Percentiles rank a stretch among this genome's conserved stretches.
Conservation (phyloP, 2,888 invertebrate genomes). For the Nomada lathburiana region DNA sequence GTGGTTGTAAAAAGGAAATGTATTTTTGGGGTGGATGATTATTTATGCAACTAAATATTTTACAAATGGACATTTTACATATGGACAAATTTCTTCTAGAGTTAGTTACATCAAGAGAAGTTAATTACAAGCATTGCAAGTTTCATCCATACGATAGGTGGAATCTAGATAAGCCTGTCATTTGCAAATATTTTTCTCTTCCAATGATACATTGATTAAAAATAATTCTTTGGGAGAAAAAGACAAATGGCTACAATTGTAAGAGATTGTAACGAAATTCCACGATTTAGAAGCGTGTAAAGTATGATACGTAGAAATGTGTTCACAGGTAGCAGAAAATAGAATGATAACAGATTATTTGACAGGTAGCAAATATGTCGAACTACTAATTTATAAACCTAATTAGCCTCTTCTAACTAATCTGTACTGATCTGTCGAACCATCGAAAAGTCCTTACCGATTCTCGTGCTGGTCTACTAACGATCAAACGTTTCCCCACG, state of each 20-base stretch:
- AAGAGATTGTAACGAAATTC: too few species aligned
- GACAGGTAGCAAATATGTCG: not conserved
- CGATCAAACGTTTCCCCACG: conserved; percentile 1
- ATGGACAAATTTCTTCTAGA: too few species aligned
- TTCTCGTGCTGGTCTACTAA: conserved; percentile 4
- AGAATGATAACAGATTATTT: not conserved
- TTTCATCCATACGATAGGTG: too few species aligned
- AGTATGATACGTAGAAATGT: not conserved
- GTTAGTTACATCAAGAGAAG: too few species aligned
- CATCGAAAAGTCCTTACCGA: not conserved
- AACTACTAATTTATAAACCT: conserved; percentile 15
- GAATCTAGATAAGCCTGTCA: too few species aligned
- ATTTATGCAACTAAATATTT: not conserved
- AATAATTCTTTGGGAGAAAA: too few species aligned
- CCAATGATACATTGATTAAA: too few species aligned
- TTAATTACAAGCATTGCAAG: too few species aligned
- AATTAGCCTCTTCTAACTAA: conserved; percentile 27
- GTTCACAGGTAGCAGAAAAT: not conserved
- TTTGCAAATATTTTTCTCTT: too few species aligned
- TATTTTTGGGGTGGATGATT: not conserved
- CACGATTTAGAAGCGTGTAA: too few species aligned
- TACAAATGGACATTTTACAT: not conserved
- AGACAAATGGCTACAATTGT: too few species aligned
- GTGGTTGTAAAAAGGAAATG: not conserved
- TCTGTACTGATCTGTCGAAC: conserved; percentile 1